Evolutionary conservation across 2,888 invertebrate genomes (phyloP), one percentile per base, ranked within the genome.

Genomic region (Andricus quercusramuli): DNA sequence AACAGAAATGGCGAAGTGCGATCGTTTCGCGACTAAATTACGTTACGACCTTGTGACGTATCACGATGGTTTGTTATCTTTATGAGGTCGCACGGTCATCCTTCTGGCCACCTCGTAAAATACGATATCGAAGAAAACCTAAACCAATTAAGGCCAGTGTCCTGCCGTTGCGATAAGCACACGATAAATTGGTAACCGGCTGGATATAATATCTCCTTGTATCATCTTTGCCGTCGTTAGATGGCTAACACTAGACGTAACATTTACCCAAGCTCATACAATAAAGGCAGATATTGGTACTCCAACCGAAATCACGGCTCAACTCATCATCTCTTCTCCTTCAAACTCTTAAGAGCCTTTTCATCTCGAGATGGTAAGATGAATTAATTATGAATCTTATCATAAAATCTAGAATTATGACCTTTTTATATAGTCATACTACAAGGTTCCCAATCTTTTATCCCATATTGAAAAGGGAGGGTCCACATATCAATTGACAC

Each of bases 121-220:
- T 76, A 80, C 82, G 82, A 83, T 84, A 82, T 82, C 81, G 78
- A 80, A 82, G 84, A 85, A 84, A 85, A 84, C 81, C 83, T 80
- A 37, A 74, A 74, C 56, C 74, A 74, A 74, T 74, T 74, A 74
- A 74, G 74, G 74, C 32, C 74, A 74, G 74, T 32, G 56, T 56
- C 56, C 41, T 77, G 64, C 47, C 37, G 65, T 37, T 62, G 44
- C 65, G 62, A 81, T 80, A 76, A 67, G 68, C 70, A 77, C 67
- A 65, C 70, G 78, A 65, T 78, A 83, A 82, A 83, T 82, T 85
- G 70, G 65, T 47, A 77, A 84, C 83, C 84, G 56, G 32, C 4
- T 56, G 32, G 32, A 56, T 74, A 74, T 74, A 56, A 74, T 56
- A 85, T 86, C 83, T 84, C 74, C 78, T 80, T 83, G 84, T 84